phyloP scores from a whole-genome alignment of 2,113 vertebrate genomes.

The Condylura cristata region DNA sequence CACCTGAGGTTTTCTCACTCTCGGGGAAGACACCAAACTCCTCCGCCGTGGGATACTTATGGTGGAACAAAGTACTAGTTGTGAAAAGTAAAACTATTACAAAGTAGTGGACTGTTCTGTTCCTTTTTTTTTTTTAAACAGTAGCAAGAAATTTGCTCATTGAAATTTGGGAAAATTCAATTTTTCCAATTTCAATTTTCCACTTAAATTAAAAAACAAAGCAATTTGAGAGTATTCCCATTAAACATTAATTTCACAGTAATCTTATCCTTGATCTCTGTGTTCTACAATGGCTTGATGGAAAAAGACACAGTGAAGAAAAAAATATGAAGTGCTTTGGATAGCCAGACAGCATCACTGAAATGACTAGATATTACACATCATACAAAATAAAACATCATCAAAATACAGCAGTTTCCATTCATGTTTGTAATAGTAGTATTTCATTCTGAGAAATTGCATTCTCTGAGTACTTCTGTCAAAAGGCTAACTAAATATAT shows the following conservation, averaged over 20 bases:
- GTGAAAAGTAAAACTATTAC: background rate
- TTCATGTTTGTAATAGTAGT: background rate
- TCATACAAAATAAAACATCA: background rate
- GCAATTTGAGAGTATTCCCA: background rate
- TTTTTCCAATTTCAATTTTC: slow-evolving; percentile 5
- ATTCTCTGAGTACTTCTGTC: background rate
- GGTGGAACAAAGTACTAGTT: background rate
- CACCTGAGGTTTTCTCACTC: background rate
- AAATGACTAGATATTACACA: background rate
- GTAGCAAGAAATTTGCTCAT: background rate
- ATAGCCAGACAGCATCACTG: background rate
- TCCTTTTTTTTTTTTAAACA: slow-evolving; percentile 9
- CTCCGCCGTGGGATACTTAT: background rate
- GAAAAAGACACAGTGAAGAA: background rate
- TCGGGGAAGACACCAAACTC: background rate
- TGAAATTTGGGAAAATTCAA: slow-evolving; percentile 7
- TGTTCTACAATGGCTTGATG: background rate
- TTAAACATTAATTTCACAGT: slow-evolving; percentile 10
- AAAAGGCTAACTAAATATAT: background rate
- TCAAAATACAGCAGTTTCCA: background rate
- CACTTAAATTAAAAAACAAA: background rate
- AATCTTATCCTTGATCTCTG: background rate
- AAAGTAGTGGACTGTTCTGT: background rate
- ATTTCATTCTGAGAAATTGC: background rate
- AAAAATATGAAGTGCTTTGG: background rate